Conservation (phyloP, 2,888 invertebrate species). For the Cerastis leucographa region DNA sequence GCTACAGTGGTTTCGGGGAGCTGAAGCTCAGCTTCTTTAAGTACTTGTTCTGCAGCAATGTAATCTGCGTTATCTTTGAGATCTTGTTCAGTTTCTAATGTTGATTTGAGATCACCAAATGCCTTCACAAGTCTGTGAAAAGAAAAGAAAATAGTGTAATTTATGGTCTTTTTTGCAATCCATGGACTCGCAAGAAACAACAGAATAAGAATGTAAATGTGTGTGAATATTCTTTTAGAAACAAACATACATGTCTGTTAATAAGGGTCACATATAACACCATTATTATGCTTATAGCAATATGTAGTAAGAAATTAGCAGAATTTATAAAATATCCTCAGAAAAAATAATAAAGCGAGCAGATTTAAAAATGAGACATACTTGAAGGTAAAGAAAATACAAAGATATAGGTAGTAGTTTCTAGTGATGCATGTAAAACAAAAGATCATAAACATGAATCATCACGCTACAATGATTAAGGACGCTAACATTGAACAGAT, state of each 20-base stretch:
- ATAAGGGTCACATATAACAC: background rate
- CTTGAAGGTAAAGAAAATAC: background rate
- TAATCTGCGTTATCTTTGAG: conserved; percentile 94
- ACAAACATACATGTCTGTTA: background rate
- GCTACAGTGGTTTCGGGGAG: conserved; percentile 82
- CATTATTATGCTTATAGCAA: background rate
- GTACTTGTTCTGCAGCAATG: conserved; percentile 91
- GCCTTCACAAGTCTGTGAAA: conserved; percentile 92
- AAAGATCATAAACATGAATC: conserved; percentile 34
- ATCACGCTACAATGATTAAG: conserved; percentile 19
- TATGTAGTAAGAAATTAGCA: background rate
- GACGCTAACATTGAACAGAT: conserved; percentile 47
- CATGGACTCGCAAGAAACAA: background rate
- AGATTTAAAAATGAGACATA: background rate
- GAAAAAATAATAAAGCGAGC: too few relatives aligned
- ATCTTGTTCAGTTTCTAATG: conserved; percentile 94
- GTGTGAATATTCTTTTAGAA: background rate
- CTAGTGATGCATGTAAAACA: conserved; percentile 25
- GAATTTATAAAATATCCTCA: background rate
- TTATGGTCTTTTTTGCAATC: background rate
- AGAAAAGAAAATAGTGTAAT: background rate
- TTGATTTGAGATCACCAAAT: conserved; percentile 93
- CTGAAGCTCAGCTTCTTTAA: conserved; percentile 92
- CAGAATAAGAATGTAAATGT: background rate
- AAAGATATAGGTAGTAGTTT: background rate